phyloP scores from a whole-genome alignment of 1,140 invertebrate species.

The Ditylenchus dipsaci region DNA sequence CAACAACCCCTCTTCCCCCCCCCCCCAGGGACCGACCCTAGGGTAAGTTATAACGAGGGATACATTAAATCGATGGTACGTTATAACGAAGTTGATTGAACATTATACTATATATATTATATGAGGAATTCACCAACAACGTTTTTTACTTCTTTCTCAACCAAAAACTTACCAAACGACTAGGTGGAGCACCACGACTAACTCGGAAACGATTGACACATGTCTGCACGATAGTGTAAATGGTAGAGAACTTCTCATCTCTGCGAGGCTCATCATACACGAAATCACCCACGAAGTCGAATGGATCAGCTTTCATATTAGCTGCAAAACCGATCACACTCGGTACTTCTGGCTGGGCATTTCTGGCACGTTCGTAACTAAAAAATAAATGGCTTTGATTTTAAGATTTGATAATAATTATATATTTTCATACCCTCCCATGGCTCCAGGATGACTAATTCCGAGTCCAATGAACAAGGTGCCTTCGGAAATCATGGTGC shows the following conservation, averaged over 20 bases:
- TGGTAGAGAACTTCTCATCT: constrained; percentile 32
- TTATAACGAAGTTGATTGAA: too few relatives aligned
- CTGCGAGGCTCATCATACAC: constrained; percentile 31
- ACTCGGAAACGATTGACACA: constrained; percentile 23
- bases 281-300: constrained; percentile 30
- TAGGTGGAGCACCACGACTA: constrained; percentile 10
- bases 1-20: too few relatives aligned
- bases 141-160: not conserved
- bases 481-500: constrained; percentile 16
- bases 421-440: too few relatives aligned
- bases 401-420: too few relatives aligned
- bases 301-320: constrained; percentile 31
- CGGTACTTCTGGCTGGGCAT: constrained; percentile 17
- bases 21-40: too few relatives aligned
- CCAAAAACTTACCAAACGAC: constrained; percentile 18
- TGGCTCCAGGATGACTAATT: constrained; percentile 28
- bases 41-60: too few relatives aligned
- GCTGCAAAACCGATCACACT: constrained; percentile 33
- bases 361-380: constrained; percentile 25
- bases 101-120: too few relatives aligned
- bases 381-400: not conserved
- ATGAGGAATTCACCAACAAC: not conserved
- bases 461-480: constrained; percentile 31
- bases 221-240: constrained; percentile 11
- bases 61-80: too few relatives aligned